Evolutionary conservation across 2,797 vertebrate species (phyloP).

Genomic region (Champsocephalus gunnari): DNA sequence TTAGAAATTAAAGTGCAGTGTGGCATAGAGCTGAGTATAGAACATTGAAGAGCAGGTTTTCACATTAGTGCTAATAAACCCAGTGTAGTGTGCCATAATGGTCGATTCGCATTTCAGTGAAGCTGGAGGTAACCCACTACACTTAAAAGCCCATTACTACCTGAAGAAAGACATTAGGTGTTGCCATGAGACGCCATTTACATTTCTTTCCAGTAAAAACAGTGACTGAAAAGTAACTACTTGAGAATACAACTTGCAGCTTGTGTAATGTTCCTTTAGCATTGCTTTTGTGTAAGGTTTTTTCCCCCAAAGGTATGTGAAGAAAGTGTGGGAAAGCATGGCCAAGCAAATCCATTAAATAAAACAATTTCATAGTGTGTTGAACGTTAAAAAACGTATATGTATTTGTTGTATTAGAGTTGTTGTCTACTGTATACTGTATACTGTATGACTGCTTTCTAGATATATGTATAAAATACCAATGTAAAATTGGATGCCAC

Average conservation of each 20-base stretch:
- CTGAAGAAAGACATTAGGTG: slow-evolving; percentile 64
- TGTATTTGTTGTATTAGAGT: neutral
- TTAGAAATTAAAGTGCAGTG: slow-evolving; percentile 34
- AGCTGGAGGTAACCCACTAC: slow-evolving; percentile 70
- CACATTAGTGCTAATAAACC: slow-evolving; percentile 56
- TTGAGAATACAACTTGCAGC: slow-evolving; percentile 33
- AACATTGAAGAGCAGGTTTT: slow-evolving; percentile 40
- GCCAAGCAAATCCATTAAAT: slow-evolving; percentile 6
- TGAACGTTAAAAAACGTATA: neutral
- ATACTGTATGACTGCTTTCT: neutral
- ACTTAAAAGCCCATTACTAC: slow-evolving; percentile 79
- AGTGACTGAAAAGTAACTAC: slow-evolving; percentile 50
- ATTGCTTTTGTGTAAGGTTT: neutral
- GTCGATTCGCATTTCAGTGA: slow-evolving; percentile 61
- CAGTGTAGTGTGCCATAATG: slow-evolving; percentile 40
- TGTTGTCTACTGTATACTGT: neutral
- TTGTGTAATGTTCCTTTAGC: slow-evolving; percentile 17
- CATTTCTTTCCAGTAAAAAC: slow-evolving; percentile 40
- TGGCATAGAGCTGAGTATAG: slow-evolving; percentile 27
- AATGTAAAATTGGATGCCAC: neutral
- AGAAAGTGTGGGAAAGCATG: slow-evolving; percentile 7
- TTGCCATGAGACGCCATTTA: slow-evolving; percentile 48
- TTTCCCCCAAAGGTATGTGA: neutral
- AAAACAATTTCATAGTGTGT: neutral
- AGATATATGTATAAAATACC: neutral